Evolutionary conservation across 2,888 invertebrate species (phyloP).

Genomic region (Amiota minor): DNA sequence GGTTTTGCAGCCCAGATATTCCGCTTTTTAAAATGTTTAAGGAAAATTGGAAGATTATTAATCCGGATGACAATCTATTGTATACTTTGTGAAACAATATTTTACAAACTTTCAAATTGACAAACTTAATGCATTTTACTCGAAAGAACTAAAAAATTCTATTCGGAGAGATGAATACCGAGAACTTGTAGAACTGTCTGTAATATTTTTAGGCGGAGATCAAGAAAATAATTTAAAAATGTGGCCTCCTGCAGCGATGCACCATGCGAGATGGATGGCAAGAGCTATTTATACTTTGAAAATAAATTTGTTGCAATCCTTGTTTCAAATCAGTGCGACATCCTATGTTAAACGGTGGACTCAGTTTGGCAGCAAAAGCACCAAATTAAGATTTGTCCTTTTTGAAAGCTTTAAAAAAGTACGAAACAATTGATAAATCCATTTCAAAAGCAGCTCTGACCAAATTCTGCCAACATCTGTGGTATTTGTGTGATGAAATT

Average conservation of each 20-base stretch:
- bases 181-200: conserved; percentile 41
- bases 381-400: too few relatives aligned
- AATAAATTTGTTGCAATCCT: conserved; percentile 43
- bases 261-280: too few relatives aligned
- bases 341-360: conserved; percentile 55
- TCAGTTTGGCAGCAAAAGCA: conserved; percentile 49
- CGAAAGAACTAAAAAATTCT: conserved; percentile 43
- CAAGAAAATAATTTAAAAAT: too few relatives aligned
- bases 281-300: too few relatives aligned
- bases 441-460: too few relatives aligned
- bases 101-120: conserved; percentile 1
- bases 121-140: background rate
- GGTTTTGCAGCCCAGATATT: conserved; percentile 51
- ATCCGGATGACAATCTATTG: conserved; percentile 1
- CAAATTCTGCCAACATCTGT: too few relatives aligned
- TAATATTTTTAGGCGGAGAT: too few relatives aligned
- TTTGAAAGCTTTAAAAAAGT: too few relatives aligned
- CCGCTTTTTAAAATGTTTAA: conserved; percentile 33
- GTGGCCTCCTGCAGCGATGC: too few relatives aligned
- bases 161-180: conserved; percentile 49
- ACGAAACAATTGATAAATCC: too few relatives aligned
- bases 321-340: conserved; percentile 40
- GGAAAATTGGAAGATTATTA: conserved; percentile 30
- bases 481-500: conserved; percentile 48
- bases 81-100: background rate